Base-by-base conservation (phyloP, 2,113 vertebrate species). In the Perca fluviatilis region DNA sequence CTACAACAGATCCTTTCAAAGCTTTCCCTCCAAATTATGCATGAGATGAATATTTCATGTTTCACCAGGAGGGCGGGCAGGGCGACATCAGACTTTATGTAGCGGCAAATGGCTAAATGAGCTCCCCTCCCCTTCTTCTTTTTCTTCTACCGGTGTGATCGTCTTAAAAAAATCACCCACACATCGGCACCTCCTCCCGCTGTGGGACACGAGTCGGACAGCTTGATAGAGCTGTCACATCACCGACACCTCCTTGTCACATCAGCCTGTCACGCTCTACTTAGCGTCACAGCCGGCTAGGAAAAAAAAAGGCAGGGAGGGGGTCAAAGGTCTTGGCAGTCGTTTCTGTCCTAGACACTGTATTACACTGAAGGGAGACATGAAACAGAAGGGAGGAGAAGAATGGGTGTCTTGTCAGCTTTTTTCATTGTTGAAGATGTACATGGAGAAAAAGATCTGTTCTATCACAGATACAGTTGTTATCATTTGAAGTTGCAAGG, bases 41-140 rank as follows among this genome's bases (percentile, higher is more conserved):
- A 57, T 80, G 81, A 83, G 67, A 90, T 91, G 80, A 89, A 90
- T 92, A 87, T 91, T 85, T 89, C 77, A 90, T 89, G 69, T 75
- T 67, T 15, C 71, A 21, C 58, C 50, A 49, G 69, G 70, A 51
- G 66, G 80, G 13, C 30, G 14, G 13, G 36, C 27, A 30, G 25
- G 10, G 49, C 33, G 56, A 18, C 14, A 1, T 57, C 14, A 1
- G 46, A 72, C 75, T 74, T 83, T 50, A 58, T 60, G 66, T 46
- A 3, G 66, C 68, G 25, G 76, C 15, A 11, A 51, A 73, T 51
- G 80, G 78, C 61, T 82, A 65, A 74, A 86, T 83, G 23, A 73
- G 61, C 30, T 60, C 10, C 2, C 40, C 40, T 6, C 36, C 40
- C 8, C 21, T 15, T 12, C 23, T 7, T 13, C 27, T 47, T 43